Evolutionary conservation across 64 coral and sea anemone species (phyloP).

Genomic region (Stichodactyla mertensii): DNA sequence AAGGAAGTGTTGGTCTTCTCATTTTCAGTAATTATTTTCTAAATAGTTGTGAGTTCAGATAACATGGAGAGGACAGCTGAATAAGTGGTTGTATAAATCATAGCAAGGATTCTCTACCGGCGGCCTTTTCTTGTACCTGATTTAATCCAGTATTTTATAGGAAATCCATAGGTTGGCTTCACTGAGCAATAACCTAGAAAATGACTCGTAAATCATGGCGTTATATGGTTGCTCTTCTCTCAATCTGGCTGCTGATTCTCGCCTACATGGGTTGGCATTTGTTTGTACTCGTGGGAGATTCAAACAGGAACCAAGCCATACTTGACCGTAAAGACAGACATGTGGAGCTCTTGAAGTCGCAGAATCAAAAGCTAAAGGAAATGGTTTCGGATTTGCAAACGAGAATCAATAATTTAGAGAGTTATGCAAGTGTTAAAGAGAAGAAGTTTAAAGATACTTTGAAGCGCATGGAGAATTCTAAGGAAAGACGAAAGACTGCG

Average conservation of each 20-base stretch:
- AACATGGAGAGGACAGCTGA: not conserved
- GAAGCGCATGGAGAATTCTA: not conserved
- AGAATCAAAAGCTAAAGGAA: conserved; percentile 56
- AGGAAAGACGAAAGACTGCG: not conserved
- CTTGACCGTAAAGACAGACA: conserved; percentile 56
- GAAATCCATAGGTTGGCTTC: not conserved
- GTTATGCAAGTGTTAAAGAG: not conserved
- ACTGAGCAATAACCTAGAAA: not conserved
- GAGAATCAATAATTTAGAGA: conserved; percentile 23
- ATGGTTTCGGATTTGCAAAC: conserved; percentile 51
- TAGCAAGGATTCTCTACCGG: not conserved
- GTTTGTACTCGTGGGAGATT: conserved; percentile 57
- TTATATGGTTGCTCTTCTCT: conserved; percentile 54
- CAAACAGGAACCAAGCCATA: conserved; percentile 42
- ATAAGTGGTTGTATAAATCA: not conserved
- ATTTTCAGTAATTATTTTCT: not conserved
- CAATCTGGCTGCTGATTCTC: conserved; percentile 65
- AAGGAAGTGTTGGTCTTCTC: not conserved
- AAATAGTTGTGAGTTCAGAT: not conserved
- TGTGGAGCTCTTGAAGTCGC: conserved; percentile 45
- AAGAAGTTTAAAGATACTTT: conserved; percentile 5
- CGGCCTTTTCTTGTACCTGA: not conserved
- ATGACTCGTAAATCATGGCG: conserved; percentile 79
- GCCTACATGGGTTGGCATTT: conserved; percentile 81
- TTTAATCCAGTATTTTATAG: not conserved